phyloP scores from a whole-genome alignment of 2,888 invertebrate species.

The Stenoptilia bipunctidactyla region DNA sequence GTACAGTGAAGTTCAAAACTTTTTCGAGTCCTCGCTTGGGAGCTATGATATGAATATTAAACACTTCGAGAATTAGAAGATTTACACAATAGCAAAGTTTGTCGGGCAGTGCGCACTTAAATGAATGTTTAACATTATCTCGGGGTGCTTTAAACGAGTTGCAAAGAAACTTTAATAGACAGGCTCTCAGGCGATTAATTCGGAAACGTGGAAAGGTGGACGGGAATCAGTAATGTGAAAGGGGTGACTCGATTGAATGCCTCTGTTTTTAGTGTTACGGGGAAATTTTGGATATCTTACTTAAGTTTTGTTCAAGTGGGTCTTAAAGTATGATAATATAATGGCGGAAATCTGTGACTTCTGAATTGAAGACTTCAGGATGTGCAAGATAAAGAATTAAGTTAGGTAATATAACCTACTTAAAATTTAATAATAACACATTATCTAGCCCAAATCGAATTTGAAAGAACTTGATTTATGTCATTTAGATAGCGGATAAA shows the following conservation, averaged over 20 bases:
- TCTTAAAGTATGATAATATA: no score
- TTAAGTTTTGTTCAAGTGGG: no score
- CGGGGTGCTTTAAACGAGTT: slow-evolving; percentile 61
- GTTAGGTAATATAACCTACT: no score
- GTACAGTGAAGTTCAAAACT: slow-evolving; percentile 11
- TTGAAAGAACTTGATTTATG: no score
- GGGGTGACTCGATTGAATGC: slow-evolving; percentile 26
- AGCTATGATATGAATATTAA: slow-evolving; percentile 69
- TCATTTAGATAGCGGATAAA: no score
- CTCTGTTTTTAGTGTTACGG: slow-evolving; percentile 8
- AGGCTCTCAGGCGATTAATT: slow-evolving; percentile 66
- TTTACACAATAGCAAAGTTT: slow-evolving; percentile 62
- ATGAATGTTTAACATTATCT: slow-evolving; percentile 72
- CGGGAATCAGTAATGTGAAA: slow-evolving; percentile 60
- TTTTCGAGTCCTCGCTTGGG: slow-evolving; percentile 18
- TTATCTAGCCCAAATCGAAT: no score
- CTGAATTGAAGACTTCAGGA: no score
- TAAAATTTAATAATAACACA: no score
- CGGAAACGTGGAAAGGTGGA: slow-evolving; percentile 55
- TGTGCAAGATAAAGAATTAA: no score
- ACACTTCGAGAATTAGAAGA: slow-evolving; percentile 63
- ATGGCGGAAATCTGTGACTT: no score
- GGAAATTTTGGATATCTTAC: no score
- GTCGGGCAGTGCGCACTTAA: slow-evolving; percentile 43
- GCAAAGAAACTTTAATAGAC: slow-evolving; percentile 66